Evolutionary conservation across 2,888 invertebrate species (phyloP).

Genomic region (Syrphus vitripennis): DNA sequence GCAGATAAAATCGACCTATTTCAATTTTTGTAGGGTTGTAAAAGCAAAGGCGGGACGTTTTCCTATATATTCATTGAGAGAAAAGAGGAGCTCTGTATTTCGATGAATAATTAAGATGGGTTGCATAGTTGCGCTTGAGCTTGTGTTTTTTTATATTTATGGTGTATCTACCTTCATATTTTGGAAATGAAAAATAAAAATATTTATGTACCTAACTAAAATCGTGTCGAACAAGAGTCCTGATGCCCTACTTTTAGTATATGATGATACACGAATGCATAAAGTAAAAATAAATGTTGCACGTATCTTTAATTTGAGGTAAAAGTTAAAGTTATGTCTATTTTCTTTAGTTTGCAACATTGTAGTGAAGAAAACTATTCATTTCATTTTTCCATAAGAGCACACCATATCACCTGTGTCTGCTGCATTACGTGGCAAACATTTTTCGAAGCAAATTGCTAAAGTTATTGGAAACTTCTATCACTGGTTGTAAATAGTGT

Average conservation of each 20-base stretch:
- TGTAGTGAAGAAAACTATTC: neutral
- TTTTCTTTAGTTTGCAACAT: neutral
- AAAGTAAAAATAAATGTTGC: neutral
- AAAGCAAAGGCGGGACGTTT: neutral
- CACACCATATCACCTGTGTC: neutral
- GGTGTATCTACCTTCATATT: neutral
- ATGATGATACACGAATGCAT: neutral
- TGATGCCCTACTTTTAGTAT: neutral
- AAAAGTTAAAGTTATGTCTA: neutral
- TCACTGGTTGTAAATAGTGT: neutral
- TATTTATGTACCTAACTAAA: neutral
- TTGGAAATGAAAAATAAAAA: neutral
- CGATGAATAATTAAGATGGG: slow-evolving; percentile 8
- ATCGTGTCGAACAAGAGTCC: neutral
- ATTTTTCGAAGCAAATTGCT: neutral
- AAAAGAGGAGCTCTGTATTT: neutral
- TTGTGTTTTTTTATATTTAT: neutral
- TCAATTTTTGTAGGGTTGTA: neutral
- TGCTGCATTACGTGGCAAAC: neutral
- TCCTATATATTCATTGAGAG: neutral
- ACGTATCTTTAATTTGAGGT: neutral
- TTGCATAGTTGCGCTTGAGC: neutral
- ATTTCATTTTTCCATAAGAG: neutral
- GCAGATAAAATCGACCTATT: slow-evolving; percentile 13
- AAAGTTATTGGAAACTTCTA: slow-evolving; percentile 14